Percentiles rank a stretch among this genome's conserved stretches.
phyloP scores from a whole-genome alignment of 2,113 vertebrate genomes.

The Columba livia region DNA sequence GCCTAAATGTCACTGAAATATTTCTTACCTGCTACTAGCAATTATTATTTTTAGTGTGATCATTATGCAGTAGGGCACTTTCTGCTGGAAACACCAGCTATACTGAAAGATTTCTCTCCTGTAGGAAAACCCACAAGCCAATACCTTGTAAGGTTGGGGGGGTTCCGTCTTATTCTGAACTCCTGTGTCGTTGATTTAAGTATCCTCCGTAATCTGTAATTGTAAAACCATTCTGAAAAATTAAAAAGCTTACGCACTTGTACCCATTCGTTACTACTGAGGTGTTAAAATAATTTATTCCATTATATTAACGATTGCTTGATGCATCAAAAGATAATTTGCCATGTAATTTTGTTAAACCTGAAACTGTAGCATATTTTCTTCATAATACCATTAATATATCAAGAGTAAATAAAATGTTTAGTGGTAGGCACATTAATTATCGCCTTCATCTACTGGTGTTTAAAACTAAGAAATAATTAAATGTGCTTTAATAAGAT shows the following conservation, averaged over 20 bases:
- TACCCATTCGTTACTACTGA: constrained; percentile 73
- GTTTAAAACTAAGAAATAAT: constrained; percentile 87
- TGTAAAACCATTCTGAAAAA: constrained; percentile 75
- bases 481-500: constrained; percentile 87
- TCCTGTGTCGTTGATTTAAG: constrained; percentile 58
- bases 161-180: neutral
- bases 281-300: constrained; percentile 81
- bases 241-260: constrained; percentile 72
- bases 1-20: neutral
- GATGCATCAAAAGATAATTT: constrained; percentile 83
- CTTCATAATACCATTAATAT: constrained; percentile 80
- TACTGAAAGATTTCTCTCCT: neutral
- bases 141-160: neutral
- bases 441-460: constrained; percentile 85
- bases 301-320: constrained; percentile 74
- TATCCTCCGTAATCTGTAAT: constrained; percentile 61
- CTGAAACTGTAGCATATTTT: constrained; percentile 72
- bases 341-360: constrained; percentile 79
- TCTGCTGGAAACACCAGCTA: neutral
- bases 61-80: neutral
- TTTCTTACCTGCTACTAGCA: neutral
- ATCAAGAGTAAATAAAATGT: constrained; percentile 91
- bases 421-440: constrained; percentile 91
- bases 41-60: neutral
- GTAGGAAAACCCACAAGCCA: neutral